Evolutionary conservation across 2,888 invertebrate genomes (phyloP), one percentile per base, ranked within the genome.

Genomic region (Anarsia innoxiella): DNA sequence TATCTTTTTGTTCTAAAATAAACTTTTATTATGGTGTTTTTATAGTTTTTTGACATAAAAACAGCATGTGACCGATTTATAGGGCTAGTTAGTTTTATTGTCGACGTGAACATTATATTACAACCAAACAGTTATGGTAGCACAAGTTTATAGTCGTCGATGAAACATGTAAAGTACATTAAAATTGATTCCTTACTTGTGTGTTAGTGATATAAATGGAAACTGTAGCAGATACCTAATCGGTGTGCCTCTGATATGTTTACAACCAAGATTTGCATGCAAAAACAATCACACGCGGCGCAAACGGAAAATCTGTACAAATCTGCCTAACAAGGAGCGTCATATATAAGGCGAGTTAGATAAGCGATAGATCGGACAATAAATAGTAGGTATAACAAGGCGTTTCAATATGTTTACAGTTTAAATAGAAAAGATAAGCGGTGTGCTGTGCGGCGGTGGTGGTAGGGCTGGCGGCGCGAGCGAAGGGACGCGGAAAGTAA

Each of bases 401-500:
- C 53, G 59, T 64, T 64, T 49, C 59, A 73, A 72, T 77, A 68
- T 73, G 70, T 72, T 70, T 59, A 67, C 63, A 66, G 62, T 71
- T 70, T 67, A 70, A 70, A 62, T 65, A 64, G 65, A 43, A 31
- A 35, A 57, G 74, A 77, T 75, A 76, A 64, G 55, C 49, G 46
- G 41, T 12, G 31, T 44, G 35, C 31, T 25, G 36, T 37, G 46
- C 39, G 41, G 39, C 48, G 45, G 46, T 41, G 46, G 49, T 49
- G 47, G 43, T 47, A 48, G 50, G 42, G 48, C 61, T 59, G n/a
- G n/a, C n/a, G n/a, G n/a, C n/a, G 66, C 63, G n/a, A n/a, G n/a
- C n/a, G n/a, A n/a, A n/a, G n/a, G 62, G 61, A 66, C 65, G 72
- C 57, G 61, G 64, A 69, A 67, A 75, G 76, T 76, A 75, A 78